Evolutionary conservation across 2,888 invertebrate species (phyloP).

Genomic region (Phanerotoma sp.): DNA sequence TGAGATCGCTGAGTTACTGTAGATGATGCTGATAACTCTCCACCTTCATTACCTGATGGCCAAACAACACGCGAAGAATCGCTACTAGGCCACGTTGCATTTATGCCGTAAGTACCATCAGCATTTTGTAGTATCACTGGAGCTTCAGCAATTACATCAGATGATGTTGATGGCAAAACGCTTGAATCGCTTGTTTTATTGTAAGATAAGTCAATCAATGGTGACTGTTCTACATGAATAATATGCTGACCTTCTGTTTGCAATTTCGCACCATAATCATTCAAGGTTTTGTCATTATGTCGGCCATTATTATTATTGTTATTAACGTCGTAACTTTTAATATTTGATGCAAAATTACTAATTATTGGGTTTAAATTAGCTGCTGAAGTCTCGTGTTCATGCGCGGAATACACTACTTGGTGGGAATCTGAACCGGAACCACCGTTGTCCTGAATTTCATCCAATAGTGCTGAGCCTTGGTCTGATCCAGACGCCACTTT

Average conservation of each 20-base stretch:
- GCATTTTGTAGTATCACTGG: constrained; percentile 32
- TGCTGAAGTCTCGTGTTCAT: constrained; percentile 14
- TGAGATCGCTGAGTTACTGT: neutral
- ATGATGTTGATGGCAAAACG: no score
- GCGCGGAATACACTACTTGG: constrained; percentile 21
- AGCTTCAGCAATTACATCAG: constrained; percentile 26
- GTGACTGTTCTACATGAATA: constrained; percentile 70
- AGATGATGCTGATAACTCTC: neutral
- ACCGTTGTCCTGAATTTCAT: constrained; percentile 19
- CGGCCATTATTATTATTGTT: no score
- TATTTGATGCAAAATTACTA: neutral
- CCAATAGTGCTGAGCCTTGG: constrained; percentile 11
- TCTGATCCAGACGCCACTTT: constrained; percentile 24
- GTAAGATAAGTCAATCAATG: constrained; percentile 64
- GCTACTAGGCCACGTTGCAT: constrained; percentile 22
- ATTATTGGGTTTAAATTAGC: neutral
- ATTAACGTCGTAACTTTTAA: no score
- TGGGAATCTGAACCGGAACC: constrained; percentile 15
- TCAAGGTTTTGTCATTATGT: neutral
- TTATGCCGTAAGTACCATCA: constrained; percentile 33
- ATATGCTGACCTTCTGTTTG: constrained; percentile 34
- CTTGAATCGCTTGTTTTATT: no score
- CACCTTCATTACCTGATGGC: constrained; percentile 9
- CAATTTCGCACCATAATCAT: no score
- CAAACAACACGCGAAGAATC: constrained; percentile 18